Evolutionary conservation across 2,888 invertebrate genomes (phyloP).

Genomic region (Kryphioiulus occultus): DNA sequence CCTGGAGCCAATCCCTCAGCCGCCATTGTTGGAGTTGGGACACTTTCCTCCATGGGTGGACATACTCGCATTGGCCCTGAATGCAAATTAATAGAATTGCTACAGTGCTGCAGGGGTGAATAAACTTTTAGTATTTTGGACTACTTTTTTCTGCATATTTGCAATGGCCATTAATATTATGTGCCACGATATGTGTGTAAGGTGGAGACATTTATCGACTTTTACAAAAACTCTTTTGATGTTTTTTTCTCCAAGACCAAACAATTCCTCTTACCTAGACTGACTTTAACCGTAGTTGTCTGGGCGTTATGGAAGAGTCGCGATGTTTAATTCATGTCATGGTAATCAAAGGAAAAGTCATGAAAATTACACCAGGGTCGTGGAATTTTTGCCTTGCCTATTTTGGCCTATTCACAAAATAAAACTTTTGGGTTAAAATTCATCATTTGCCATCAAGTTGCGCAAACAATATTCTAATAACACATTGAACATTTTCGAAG

Average conservation of each 20-base stretch:
- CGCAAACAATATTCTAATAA: too few relatives aligned
- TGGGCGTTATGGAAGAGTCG: too few relatives aligned
- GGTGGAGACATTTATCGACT: not conserved
- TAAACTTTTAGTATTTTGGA: not conserved
- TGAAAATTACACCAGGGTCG: too few relatives aligned
- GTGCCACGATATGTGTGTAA: not conserved
- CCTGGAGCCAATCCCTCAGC: constrained; percentile 41
- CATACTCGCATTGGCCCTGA: not conserved
- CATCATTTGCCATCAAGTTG: too few relatives aligned
- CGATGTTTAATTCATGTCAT: too few relatives aligned
- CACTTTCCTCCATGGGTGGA: not conserved
- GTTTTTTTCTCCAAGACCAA: not conserved
- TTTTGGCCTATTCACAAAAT: too few relatives aligned
- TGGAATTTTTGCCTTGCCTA: too few relatives aligned
- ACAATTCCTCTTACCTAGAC: too few relatives aligned
- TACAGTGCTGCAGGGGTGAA: not conserved
- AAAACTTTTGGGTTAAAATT: too few relatives aligned
- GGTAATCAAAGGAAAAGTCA: too few relatives aligned
- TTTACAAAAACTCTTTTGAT: not conserved
- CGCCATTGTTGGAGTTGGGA: constrained; percentile 24
- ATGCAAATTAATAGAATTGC: constrained; percentile 36
- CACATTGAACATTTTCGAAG: too few relatives aligned
- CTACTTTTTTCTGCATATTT: not conserved
- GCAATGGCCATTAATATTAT: not conserved
- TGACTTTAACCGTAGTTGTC: too few relatives aligned